phyloP scores from a whole-genome alignment of 2,113 vertebrate genomes.

The Myiozetetes cayanensis region DNA sequence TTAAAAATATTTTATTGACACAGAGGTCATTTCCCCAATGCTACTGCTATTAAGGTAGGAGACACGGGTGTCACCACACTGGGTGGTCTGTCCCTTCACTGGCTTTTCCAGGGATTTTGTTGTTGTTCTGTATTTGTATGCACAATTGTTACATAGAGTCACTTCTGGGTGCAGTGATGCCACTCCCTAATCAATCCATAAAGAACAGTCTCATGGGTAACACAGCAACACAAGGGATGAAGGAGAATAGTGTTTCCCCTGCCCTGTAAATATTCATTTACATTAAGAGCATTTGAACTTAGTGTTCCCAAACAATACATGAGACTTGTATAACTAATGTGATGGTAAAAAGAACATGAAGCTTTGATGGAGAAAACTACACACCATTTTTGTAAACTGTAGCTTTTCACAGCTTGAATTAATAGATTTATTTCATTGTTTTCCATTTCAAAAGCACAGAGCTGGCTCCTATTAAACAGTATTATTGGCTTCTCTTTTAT shows the following conservation, averaged over 20 bases:
- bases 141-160: not conserved
- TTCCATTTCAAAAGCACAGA: constrained; percentile 12
- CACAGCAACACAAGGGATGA: too few relatives aligned
- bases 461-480: not conserved
- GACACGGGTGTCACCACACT: not conserved
- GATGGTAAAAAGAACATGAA: not conserved
- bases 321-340: not conserved
- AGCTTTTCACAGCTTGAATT: not conserved
- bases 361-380: not conserved
- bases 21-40: not conserved
- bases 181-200: not conserved
- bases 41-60: not conserved
- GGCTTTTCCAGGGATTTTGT: not conserved
- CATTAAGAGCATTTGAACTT: not conserved
- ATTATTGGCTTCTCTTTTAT: not conserved
- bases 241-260: not conserved
- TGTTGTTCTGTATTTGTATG: not conserved
- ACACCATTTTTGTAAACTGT: not conserved
- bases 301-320: not conserved
- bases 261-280: not conserved
- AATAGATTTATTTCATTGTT: not conserved
- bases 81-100: not conserved
- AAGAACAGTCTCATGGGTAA: not conserved
- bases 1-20: not conserved
- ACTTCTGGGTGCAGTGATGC: not conserved